Percentiles rank a stretch among this genome's conserved stretches.
phyloP scores from a whole-genome alignment of 2,797 vertebrate genomes.

The Loriculus beryllinus region DNA sequence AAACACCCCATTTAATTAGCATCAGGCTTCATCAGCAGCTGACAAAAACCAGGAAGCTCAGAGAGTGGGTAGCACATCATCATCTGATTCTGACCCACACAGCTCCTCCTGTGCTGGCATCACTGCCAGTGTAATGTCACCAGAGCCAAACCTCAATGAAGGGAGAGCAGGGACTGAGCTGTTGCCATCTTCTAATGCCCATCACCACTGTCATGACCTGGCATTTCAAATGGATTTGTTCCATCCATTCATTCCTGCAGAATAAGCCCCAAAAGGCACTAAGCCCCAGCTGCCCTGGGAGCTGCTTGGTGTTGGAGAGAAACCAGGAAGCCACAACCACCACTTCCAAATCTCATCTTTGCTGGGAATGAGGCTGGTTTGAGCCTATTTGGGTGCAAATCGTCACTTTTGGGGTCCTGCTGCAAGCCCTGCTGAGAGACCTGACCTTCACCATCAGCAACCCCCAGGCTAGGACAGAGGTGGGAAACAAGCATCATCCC shows the following conservation, averaged over 20 bases:
- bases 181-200: neutral
- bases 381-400: neutral
- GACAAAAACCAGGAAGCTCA: conserved; percentile 40
- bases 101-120: neutral
- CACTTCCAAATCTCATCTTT: neutral
- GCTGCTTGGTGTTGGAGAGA: neutral
- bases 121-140: neutral
- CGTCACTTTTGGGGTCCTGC: neutral
- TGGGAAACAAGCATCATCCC: neutral
- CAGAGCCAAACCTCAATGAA: neutral
- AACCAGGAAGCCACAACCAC: neutral
- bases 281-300: neutral
- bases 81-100: accelerated
- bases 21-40: neutral
- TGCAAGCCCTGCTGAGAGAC: neutral
- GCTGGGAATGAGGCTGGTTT: neutral
- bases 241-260: neutral
- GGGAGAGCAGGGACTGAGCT: neutral
- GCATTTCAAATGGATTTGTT: neutral
- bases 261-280: neutral
- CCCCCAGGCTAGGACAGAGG: accelerated
- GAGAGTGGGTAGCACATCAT: neutral
- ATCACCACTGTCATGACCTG: neutral
- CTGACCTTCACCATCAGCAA: neutral
- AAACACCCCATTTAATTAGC: conserved; percentile 34